These are phyloP conservation scores for Megathymus violae DNA, from an alignment of 1,140 invertebrate species.

Conservation along the genomic window DNA sequence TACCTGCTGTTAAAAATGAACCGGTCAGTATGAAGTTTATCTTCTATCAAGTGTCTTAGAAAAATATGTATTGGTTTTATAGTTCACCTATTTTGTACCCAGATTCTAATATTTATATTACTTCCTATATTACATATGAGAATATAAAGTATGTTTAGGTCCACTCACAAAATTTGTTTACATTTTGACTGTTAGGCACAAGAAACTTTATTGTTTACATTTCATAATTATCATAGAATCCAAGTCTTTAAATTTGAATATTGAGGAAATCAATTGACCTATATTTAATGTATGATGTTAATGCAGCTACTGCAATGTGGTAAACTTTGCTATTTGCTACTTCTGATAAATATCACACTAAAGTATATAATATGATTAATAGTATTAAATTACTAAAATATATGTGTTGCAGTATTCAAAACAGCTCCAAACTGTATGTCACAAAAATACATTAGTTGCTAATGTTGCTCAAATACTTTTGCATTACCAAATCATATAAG, in stretches of 20 bases:
- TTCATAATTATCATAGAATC: background rate
- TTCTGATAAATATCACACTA: too few species aligned
- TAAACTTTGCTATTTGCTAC: too few species aligned
- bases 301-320: too few species aligned
- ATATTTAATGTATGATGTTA: background rate
- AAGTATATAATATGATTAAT: too few species aligned
- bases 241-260: background rate
- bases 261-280: background rate
- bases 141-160: background rate
- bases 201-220: background rate
- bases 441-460: too few species aligned
- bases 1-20: slow-evolving; percentile 80
- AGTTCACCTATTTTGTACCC: background rate
- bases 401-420: too few species aligned
- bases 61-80: background rate
- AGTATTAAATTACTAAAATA: too few species aligned
- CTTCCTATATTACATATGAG: background rate
- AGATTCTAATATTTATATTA: background rate
- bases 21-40: slow-evolving; percentile 62
- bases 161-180: slow-evolving; percentile 1
- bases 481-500: too few species aligned
- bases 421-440: too few species aligned
- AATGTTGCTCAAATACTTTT: too few species aligned
- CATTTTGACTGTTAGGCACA: background rate
- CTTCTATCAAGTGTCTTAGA: background rate